Conservation (phyloP, 2,113 vertebrate genomes). For the Burhinus bistriatus region DNA sequence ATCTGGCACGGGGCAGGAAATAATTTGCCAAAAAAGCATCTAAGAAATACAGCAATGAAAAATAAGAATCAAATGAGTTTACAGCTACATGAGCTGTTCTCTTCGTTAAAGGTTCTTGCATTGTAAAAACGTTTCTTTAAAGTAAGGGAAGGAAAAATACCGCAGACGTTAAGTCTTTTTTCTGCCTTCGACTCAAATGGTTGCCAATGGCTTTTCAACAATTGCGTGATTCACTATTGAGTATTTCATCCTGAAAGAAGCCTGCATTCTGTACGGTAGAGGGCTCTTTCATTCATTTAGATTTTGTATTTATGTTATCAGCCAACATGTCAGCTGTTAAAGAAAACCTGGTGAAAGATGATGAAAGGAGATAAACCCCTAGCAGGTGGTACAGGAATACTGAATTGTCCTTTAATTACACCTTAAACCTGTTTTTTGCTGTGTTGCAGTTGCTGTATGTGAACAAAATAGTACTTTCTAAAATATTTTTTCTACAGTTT, state of each 20-base stretch:
- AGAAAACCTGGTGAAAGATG: neutral
- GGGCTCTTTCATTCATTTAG: neutral
- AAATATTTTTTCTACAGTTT: neutral
- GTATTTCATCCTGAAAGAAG: neutral
- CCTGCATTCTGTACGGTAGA: neutral
- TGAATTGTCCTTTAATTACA: neutral
- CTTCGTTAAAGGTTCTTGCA: neutral
- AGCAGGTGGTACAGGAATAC: neutral
- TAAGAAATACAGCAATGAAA: neutral
- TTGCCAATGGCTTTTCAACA: conserved; percentile 11
- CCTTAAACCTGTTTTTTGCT: neutral
- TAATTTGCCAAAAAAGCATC: neutral
- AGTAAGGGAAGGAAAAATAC: neutral
- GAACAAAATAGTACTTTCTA: neutral
- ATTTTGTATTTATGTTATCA: neutral
- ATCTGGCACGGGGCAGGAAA: neutral
- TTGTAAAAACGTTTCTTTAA: neutral
- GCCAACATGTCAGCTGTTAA: neutral
- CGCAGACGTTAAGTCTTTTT: neutral
- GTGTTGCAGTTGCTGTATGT: neutral
- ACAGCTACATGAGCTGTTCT: neutral
- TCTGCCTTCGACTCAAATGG: neutral
- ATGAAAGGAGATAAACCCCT: neutral
- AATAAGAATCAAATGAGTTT: neutral
- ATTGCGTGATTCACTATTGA: conserved; percentile 3